Evolutionary conservation across 1,140 invertebrate genomes (phyloP).

Genomic region (Leptinotarsa texana): DNA sequence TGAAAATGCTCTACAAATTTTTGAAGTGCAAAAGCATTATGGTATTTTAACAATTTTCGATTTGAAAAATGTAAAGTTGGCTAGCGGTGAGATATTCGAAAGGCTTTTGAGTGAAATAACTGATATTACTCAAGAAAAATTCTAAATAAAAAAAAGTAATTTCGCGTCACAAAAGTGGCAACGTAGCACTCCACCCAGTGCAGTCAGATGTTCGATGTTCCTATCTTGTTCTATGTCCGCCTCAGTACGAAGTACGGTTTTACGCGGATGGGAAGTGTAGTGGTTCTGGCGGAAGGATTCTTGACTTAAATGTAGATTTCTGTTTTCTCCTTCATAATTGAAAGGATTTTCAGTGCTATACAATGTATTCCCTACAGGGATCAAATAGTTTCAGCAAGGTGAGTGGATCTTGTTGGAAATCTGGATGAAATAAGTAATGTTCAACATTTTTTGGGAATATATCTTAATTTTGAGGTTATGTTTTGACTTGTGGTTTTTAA

Average conservation of each 20-base stretch:
- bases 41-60: no score
- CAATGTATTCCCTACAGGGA: slow-evolving; percentile 25
- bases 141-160: no score
- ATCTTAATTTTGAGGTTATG: slow-evolving; percentile 12
- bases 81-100: no score
- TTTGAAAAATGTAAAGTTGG: no score
- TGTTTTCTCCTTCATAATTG: neutral
- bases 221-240: neutral
- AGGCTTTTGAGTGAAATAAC: no score
- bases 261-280: slow-evolving; percentile 9
- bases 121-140: no score
- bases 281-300: neutral
- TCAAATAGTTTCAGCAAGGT: slow-evolving; percentile 19
- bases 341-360: slow-evolving; percentile 18
- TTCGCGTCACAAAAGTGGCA: neutral
- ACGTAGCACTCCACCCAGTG: slow-evolving; percentile 1
- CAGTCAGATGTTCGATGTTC: slow-evolving; percentile 10
- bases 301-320: slow-evolving; percentile 10
- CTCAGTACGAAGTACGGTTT: neutral
- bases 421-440: neutral
- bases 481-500: neutral
- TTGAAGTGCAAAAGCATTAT: no score
- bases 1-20: no score
- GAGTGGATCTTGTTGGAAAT: neutral
- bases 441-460: slow-evolving; percentile 12